Conservation (phyloP, 2,797 vertebrate species). For the Poecilia gillii region DNA sequence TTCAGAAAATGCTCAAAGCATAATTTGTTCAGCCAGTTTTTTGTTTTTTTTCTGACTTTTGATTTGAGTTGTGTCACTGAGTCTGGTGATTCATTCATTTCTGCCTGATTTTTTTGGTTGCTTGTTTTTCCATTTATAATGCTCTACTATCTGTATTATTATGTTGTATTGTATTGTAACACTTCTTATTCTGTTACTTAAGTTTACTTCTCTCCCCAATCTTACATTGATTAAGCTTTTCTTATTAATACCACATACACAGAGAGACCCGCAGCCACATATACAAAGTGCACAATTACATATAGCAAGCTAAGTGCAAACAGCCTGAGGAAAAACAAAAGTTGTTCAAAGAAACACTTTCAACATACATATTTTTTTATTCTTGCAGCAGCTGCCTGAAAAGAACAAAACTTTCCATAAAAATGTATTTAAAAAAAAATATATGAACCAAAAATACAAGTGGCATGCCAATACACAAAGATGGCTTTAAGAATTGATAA, state of each 20-base stretch:
- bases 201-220: neutral
- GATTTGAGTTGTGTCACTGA: neutral
- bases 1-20: no score
- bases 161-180: neutral
- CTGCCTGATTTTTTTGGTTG: neutral
- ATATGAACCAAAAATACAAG: slow-evolving; percentile 28
- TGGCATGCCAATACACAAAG: slow-evolving; percentile 28
- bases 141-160: neutral
- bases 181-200: neutral
- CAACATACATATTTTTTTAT: slow-evolving; percentile 1
- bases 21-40: neutral
- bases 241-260: slow-evolving; percentile 9
- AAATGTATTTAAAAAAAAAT: neutral
- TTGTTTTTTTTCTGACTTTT: neutral
- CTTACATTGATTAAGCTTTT: slow-evolving; percentile 31
- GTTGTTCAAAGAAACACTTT: slow-evolving; percentile 27
- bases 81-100: neutral
- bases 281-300: slow-evolving; percentile 8
- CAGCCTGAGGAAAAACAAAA: slow-evolving; percentile 39
- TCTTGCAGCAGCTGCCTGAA: slow-evolving; percentile 16
- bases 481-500: slow-evolving; percentile 35
- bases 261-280: neutral
- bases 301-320: neutral
- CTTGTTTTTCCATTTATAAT: neutral
- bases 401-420: slow-evolving; percentile 10